Base-by-base conservation (phyloP, 2,888 invertebrate genomes). In the Pseudolycoriella hygida region DNA sequence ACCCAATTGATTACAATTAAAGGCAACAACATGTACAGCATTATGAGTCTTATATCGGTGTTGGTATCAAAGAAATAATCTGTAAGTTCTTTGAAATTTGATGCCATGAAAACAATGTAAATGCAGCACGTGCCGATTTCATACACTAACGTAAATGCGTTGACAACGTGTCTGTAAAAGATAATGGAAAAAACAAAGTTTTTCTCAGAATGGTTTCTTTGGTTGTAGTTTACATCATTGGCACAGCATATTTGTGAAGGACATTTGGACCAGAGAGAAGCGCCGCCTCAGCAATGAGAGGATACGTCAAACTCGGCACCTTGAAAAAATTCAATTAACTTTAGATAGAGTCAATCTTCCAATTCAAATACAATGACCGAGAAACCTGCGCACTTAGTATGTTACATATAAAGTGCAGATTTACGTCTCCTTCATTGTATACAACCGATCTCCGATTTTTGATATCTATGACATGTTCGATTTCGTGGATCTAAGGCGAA, bases 81-180 rank as follows among this genome's bases (percentile, higher is more conserved):
- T 11, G 71, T 56, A 3, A 82, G 77, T 53, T 59, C 67, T 55
- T 77, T 67, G 11, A 88, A 67, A 62, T 85, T 89, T 49, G 76
- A 75, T 0, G 87, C 75, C 41, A 92, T 81, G 62, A 92, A 92
- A 1, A 90, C 82, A 15, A 86, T 78, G 63, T 93, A 93, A 1
- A 90, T 89, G 60, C 88, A 88, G 60, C 90, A 90, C 42, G 86
- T 84, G 17, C 93, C 93, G 52, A 92, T 69, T 62, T 93, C 92
- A 53, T 90, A 92, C 40, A 86, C 3, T n/a, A 43, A 43, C 17
- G 34, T n/a, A 32, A 43, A 43, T 1, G 68, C 65, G 58, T 85
- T 85, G 18, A 81, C 77, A 6, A 81, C 62, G 51, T 77, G 75
- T 46, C 85, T 85, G 68, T n/a, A n/a, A n/a, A n/a, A n/a, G n/a